Conservation (phyloP, 2,113 vertebrate genomes). For the Trichomycterus rosablanca region DNA sequence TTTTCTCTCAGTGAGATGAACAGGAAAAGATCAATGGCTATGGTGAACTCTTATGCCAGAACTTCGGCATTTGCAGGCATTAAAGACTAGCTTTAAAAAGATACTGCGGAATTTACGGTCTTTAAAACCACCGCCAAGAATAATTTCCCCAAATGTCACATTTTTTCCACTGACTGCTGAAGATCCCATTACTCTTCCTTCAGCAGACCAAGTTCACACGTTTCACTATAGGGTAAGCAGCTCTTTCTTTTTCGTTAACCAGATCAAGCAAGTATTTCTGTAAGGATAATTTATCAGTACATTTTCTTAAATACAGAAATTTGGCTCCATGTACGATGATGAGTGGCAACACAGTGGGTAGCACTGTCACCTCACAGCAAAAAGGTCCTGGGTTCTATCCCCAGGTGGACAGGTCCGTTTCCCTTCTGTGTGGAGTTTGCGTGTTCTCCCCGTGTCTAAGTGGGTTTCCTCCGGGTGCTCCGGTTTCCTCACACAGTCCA, state of each 20-base stretch:
- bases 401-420: too few relatives aligned
- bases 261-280: not conserved
- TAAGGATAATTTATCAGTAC: not conserved
- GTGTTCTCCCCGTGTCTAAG: too few relatives aligned
- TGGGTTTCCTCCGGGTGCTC: too few relatives aligned
- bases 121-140: constrained; percentile 72
- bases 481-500: too few relatives aligned
- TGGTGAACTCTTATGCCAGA: constrained; percentile 61
- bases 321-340: too few relatives aligned
- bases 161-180: constrained; percentile 59
- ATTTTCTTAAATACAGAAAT: not conserved
- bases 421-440: too few relatives aligned
- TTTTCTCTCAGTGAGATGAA: constrained; percentile 72
- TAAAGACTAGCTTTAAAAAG: constrained; percentile 56
- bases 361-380: too few relatives aligned
- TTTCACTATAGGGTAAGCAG: constrained; percentile 6
- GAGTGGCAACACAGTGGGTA: too few relatives aligned
- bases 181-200: constrained; percentile 34
- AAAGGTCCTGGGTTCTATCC: too few relatives aligned
- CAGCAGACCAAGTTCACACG: constrained; percentile 17
- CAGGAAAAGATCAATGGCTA: constrained; percentile 69
- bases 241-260: constrained; percentile 7
- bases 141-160: constrained; percentile 73
- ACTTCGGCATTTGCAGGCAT: constrained; percentile 61
- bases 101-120: constrained; percentile 58